Conservation (phyloP, 2,113 vertebrate species). For the Sceloporus tristichus region DNA sequence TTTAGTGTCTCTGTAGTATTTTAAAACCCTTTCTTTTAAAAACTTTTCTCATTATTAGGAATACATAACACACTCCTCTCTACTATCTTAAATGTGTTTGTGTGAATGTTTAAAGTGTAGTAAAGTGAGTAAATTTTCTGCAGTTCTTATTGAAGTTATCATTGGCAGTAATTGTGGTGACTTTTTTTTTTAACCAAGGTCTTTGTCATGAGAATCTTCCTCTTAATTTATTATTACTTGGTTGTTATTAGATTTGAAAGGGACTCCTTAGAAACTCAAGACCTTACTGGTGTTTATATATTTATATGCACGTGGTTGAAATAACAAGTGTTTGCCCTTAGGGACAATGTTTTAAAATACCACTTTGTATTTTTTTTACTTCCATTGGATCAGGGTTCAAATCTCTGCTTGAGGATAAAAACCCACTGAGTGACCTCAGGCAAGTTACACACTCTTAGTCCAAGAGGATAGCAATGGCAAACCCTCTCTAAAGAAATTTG, state of each 20-base stretch:
- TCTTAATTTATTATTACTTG: slow-evolving; percentile 26
- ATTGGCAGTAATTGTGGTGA: background rate
- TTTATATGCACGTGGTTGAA: background rate
- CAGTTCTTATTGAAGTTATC: slow-evolving; percentile 27
- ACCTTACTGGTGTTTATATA: background rate
- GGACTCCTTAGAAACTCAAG: background rate
- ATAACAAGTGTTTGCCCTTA: background rate
- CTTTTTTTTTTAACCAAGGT: slow-evolving; percentile 29
- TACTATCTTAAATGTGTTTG: background rate
- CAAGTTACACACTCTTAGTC: too few species aligned
- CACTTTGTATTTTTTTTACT: background rate
- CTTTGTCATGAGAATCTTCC: background rate
- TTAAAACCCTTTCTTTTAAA: background rate
- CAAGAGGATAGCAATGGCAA: too few species aligned
- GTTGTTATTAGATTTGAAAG: slow-evolving; percentile 34
- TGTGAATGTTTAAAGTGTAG: slow-evolving; percentile 11
- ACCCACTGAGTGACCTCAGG: too few species aligned
- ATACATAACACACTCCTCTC: background rate
- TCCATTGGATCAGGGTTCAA: too few species aligned
- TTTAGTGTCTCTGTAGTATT: background rate
- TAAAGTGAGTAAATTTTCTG: background rate
- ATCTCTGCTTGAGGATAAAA: too few species aligned
- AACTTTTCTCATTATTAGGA: background rate
- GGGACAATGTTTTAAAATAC: background rate
- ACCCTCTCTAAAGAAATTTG: too few species aligned